These are phyloP conservation scores for Papilio protenor DNA, from an alignment of 2,888 invertebrate species.

Conservation along the genomic window DNA sequence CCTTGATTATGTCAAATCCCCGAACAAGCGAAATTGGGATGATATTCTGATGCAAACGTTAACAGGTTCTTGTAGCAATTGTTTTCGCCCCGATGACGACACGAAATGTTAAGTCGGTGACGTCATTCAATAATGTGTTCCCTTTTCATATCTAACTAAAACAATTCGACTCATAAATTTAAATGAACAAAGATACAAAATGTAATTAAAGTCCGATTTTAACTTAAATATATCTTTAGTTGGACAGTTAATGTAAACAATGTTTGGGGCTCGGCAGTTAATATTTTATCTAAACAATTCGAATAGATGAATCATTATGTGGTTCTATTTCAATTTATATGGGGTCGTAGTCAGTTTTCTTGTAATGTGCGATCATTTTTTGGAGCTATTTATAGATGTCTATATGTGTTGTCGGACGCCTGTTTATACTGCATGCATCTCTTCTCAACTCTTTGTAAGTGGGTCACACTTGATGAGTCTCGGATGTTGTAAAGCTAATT, in stretches of 20 bases:
- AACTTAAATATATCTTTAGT: conserved; percentile 16
- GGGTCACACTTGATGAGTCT: conserved; percentile 35
- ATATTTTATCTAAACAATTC: conserved; percentile 28
- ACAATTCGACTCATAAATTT: conserved; percentile 18
- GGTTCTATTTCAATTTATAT: conserved; percentile 18
- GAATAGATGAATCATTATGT: conserved; percentile 29
- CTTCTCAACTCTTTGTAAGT: conserved; percentile 42
- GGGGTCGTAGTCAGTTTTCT: conserved; percentile 3
- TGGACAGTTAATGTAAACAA: conserved; percentile 28
- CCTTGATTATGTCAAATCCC: not conserved
- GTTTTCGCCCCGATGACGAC: conserved; percentile 41
- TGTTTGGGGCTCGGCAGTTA: not conserved
- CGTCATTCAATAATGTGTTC: conserved; percentile 35
- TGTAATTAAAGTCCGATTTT: conserved; percentile 17
- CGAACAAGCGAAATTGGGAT: conserved; percentile 10
- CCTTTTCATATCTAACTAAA: conserved; percentile 30
- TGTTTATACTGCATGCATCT: conserved; percentile 47
- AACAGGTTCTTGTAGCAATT: conserved; percentile 35
- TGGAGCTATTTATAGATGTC: conserved; percentile 68
- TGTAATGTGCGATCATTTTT: conserved; percentile 19
- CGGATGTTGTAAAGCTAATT: conserved; percentile 18
- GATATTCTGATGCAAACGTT: conserved; percentile 34
- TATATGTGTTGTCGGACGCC: conserved; percentile 55
- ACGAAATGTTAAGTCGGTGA: conserved; percentile 26
- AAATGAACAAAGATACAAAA: conserved; percentile 7